Evolutionary conservation across 2,888 invertebrate species (phyloP).

Genomic region (Epicampocera succincta): DNA sequence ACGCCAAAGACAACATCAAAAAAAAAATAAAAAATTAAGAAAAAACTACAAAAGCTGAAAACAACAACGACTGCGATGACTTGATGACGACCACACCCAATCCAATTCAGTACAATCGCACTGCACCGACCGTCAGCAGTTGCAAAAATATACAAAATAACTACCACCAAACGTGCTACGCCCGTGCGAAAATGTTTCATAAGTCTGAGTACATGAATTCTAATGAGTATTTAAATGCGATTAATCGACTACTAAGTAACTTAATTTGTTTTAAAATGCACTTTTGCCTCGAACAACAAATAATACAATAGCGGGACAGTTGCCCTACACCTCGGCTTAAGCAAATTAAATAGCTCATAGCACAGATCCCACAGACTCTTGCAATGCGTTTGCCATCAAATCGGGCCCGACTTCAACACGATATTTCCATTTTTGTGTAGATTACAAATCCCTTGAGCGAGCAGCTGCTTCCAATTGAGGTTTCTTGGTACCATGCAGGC

Average conservation of each 20-base stretch:
- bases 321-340: too few species aligned
- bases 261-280: neutral
- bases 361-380: too few species aligned
- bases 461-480: too few species aligned
- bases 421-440: too few species aligned
- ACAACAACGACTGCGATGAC: conserved; percentile 55
- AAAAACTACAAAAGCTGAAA: conserved; percentile 54
- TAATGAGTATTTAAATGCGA: conserved; percentile 17
- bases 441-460: too few species aligned
- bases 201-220: conserved; percentile 47
- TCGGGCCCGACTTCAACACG: too few species aligned
- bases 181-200: conserved; percentile 69
- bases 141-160: conserved; percentile 57
- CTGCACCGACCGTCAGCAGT: conserved; percentile 65
- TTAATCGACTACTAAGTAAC: conserved; percentile 26
- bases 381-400: too few species aligned
- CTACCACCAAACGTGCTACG: conserved; percentile 65
- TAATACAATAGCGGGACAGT: too few species aligned
- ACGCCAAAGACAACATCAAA: conserved; percentile 69
- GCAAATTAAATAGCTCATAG: too few species aligned
- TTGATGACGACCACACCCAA: conserved; percentile 70
- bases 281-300: neutral
- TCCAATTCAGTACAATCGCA: conserved; percentile 68
- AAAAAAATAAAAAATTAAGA: conserved; percentile 57
- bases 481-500: too few species aligned